Percentiles rank a stretch among this genome's conserved stretches.
Conservation (phyloP, 2,113 vertebrate genomes). For the Larimichthys crocea region DNA sequence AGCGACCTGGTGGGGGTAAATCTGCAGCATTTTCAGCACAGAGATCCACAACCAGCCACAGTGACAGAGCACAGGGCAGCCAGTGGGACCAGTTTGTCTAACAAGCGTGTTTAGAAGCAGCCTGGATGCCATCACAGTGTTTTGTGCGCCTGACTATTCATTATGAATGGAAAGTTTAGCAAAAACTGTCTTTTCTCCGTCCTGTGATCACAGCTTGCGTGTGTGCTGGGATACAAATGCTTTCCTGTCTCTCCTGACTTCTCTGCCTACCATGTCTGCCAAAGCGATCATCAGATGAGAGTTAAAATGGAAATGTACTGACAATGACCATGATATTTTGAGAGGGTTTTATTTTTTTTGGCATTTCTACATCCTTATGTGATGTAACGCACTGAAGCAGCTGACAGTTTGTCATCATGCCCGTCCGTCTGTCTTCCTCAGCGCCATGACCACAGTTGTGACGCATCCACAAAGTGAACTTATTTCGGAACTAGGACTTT, state of each 20-base stretch:
- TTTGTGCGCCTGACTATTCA: constrained; percentile 70
- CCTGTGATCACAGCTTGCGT: constrained; percentile 71
- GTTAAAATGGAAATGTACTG: constrained; percentile 36
- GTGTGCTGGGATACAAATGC: constrained; percentile 49
- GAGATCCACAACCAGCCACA: constrained; percentile 32
- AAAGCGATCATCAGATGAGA: constrained; percentile 32
- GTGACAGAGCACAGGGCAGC: constrained; percentile 46
- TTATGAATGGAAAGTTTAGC: constrained; percentile 66
- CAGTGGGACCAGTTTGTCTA: constrained; percentile 67
- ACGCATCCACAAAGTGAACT: constrained; percentile 47
- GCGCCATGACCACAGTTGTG: constrained; percentile 16
- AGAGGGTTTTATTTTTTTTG: constrained; percentile 14
- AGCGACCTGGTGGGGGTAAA: constrained; percentile 41
- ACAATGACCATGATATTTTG: constrained; percentile 25
- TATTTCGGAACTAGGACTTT: constrained; percentile 26
- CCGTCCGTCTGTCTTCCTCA: constrained; percentile 27
- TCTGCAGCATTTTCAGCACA: constrained; percentile 30
- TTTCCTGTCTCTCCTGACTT: constrained; percentile 50
- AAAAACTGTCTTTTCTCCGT: constrained; percentile 59
- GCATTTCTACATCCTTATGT: constrained; percentile 17
- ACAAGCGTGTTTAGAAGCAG: constrained; percentile 60
- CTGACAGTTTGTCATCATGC: constrained; percentile 48
- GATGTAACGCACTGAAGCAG: constrained; percentile 20
- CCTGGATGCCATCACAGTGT: constrained; percentile 60
- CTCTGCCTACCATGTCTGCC: constrained; percentile 29